Percentiles rank a stretch among this genome's conserved stretches.
phyloP scores from a whole-genome alignment of 2,797 vertebrate genomes.

The Pterois miles region DNA sequence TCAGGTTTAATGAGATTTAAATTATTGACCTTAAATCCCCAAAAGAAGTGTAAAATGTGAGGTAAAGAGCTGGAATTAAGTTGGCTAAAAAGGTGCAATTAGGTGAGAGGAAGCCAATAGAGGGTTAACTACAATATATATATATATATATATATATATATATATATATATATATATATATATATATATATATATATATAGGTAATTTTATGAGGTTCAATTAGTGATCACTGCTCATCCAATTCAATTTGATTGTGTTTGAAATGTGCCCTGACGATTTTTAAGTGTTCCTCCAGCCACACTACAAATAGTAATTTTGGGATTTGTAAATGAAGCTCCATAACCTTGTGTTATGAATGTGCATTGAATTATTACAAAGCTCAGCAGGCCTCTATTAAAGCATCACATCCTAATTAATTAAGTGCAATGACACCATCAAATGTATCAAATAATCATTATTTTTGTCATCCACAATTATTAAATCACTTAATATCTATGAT shows the following conservation, averaged over 20 bases:
- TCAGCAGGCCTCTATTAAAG: neutral
- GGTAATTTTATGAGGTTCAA: neutral
- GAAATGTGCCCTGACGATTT: neutral
- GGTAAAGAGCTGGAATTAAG: neutral
- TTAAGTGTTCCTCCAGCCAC: neutral
- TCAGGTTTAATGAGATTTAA: neutral
- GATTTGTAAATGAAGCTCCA: neutral
- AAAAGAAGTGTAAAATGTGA: neutral
- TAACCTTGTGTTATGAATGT: neutral
- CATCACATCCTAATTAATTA: neutral
- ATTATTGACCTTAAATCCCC: neutral
- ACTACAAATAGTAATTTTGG: neutral
- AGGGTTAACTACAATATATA: too few species aligned
- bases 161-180: too few species aligned
- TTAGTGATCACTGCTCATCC: neutral
- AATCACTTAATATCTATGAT: neutral
- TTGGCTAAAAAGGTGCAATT: neutral
- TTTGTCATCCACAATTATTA: neutral
- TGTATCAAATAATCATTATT: neutral
- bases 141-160: too few species aligned
- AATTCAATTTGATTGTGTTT: neutral
- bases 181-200: too few species aligned
- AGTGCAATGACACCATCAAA: neutral
- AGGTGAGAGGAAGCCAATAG: neutral
- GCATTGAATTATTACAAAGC: neutral